Evolutionary conservation across 2,797 vertebrate genomes (phyloP).

Genomic region (Rousettus madagascariensis): DNA sequence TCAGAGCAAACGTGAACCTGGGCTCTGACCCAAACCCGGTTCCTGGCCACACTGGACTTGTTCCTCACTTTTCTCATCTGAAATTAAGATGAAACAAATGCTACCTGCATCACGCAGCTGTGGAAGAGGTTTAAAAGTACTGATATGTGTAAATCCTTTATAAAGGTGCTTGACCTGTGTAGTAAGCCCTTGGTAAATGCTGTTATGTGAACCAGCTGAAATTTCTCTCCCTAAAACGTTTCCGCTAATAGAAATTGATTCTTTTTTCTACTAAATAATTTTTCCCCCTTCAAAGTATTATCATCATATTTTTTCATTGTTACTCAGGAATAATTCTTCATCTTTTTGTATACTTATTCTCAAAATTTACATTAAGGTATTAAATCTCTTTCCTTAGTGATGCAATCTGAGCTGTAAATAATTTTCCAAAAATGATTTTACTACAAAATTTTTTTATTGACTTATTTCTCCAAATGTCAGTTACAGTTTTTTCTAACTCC

Average conservation of each 20-base stretch:
- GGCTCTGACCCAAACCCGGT: not conserved
- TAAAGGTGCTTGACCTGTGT: not conserved
- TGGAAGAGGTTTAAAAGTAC: not conserved
- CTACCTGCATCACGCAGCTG: not conserved
- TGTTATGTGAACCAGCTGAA: not conserved
- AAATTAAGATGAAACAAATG: not conserved
- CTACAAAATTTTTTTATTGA: not conserved
- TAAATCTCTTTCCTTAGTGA: not conserved
- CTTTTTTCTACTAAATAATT: not conserved
- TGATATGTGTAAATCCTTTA: not conserved
- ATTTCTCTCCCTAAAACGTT: not conserved
- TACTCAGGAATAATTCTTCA: not conserved
- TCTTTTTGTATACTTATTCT: not conserved
- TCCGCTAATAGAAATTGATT: not conserved
- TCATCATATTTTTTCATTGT: not conserved
- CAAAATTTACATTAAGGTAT: not conserved
- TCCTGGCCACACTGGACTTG: not conserved
- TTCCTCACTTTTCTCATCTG: not conserved
- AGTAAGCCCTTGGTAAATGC: not conserved
- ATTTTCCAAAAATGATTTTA: constrained; percentile 25
- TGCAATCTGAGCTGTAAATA: not conserved
- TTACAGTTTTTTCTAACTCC: not conserved
- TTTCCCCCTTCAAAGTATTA: not conserved
- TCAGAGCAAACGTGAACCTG: not conserved
- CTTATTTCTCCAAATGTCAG: not conserved